phyloP scores from a whole-genome alignment of 2,888 invertebrate species.

The Nebria brevicollis region DNA sequence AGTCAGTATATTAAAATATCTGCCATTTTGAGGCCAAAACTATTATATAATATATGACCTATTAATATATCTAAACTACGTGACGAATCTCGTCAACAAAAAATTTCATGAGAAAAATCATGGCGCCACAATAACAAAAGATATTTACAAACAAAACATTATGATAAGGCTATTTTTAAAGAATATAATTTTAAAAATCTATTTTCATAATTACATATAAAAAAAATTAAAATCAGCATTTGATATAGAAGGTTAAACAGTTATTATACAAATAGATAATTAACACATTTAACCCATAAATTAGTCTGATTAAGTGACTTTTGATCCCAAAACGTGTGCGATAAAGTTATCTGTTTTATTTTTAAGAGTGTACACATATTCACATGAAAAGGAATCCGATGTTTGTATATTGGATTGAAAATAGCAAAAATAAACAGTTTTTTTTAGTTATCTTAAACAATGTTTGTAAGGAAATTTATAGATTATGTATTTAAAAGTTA shows the following conservation, averaged over 20 bases:
- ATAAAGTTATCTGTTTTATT: background rate
- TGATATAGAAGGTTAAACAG: constrained; percentile 24
- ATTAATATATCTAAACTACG: too few species aligned
- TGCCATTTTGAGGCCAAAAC: too few species aligned
- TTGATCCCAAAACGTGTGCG: constrained; percentile 4
- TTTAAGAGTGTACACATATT: background rate
- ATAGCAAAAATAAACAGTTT: background rate
- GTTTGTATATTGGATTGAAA: background rate
- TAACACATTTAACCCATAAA: constrained; percentile 38
- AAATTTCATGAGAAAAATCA: background rate
- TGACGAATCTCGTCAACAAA: background rate
- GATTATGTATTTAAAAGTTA: background rate
- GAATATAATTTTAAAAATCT: background rate
- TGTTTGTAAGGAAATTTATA: background rate
- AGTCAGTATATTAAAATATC: too few species aligned
- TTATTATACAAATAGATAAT: constrained; percentile 15
- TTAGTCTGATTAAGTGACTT: constrained; percentile 27
- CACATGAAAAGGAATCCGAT: background rate
- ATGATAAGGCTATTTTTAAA: constrained; percentile 11
- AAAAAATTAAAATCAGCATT: constrained; percentile 11
- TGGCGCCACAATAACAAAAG: constrained; percentile 21
- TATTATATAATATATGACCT: too few species aligned
- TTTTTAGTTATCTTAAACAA: background rate
- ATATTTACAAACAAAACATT: constrained; percentile 25
- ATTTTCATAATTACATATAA: background rate